Conservation (phyloP, 2,888 invertebrate species). For the Cephalotes varians region DNA sequence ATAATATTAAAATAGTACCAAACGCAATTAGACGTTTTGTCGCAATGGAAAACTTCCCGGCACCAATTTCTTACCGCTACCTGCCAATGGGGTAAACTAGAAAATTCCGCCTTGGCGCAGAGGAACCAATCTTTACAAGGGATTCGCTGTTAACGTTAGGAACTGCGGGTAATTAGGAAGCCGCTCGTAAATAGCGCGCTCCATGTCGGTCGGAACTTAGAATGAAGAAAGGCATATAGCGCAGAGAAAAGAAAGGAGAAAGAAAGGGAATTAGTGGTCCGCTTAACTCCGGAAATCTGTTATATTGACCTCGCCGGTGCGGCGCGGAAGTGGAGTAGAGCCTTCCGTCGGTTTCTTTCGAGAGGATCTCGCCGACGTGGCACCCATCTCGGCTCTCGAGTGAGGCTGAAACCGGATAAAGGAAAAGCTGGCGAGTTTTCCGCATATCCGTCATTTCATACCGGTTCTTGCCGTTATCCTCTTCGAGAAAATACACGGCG, state of each 20-base stretch:
- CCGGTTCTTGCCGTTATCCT: neutral
- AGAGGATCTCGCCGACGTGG: constrained; percentile 46
- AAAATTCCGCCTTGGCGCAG: constrained; percentile 68
- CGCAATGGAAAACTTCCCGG: constrained; percentile 10
- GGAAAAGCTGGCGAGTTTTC: constrained; percentile 22
- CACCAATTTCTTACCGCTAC: constrained; percentile 2
- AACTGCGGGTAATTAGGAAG: constrained; percentile 80
- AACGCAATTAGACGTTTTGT: neutral
- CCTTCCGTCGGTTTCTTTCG: constrained; percentile 16
- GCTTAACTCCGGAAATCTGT: constrained; percentile 33
- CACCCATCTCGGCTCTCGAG: constrained; percentile 20
- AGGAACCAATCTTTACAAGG: constrained; percentile 69
- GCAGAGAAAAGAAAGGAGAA: constrained; percentile 21
- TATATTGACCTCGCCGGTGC: constrained; percentile 45
- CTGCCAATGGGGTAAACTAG: constrained; percentile 50
- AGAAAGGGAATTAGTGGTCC: constrained; percentile 29
- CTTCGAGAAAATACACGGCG: neutral
- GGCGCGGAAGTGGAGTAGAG: constrained; percentile 37
- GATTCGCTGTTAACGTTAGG: constrained; percentile 75
- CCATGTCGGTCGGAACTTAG: constrained; percentile 44
- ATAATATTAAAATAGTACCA: constrained; percentile 13
- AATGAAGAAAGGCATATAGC: constrained; percentile 18
- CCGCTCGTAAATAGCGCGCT: constrained; percentile 77
- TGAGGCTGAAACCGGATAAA: constrained; percentile 33
- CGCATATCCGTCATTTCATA: constrained; percentile 22